phyloP scores from a whole-genome alignment of 1,140 invertebrate genomes.

The Andrena cerasifolii region DNA sequence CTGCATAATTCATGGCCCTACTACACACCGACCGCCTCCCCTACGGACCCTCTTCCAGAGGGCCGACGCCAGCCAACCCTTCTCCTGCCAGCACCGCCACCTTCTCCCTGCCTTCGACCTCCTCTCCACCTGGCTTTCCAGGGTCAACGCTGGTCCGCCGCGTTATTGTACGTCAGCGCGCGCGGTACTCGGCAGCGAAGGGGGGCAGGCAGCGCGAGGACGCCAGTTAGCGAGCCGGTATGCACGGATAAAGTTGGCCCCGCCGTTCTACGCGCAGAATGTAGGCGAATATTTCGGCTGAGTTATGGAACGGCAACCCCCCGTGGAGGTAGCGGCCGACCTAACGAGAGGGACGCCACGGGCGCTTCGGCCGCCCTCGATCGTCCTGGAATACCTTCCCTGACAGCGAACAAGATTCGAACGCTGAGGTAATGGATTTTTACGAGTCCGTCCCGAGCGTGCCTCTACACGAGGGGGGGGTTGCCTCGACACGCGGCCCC shows the following conservation, averaged over 20 bases:
- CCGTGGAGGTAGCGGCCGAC: constrained; percentile 46
- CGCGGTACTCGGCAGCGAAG: constrained; percentile 12
- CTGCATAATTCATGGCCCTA: constrained; percentile 80
- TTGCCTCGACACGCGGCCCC: constrained; percentile 8
- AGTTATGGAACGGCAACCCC: constrained; percentile 70
- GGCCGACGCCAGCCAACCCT: constrained; percentile 48
- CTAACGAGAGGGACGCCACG: constrained; percentile 60
- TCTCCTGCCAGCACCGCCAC: constrained; percentile 18
- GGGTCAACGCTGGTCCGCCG: constrained; percentile 61
- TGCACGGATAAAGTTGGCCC: constrained; percentile 67
- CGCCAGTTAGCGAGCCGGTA: neutral
- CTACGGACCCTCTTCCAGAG: constrained; percentile 50
- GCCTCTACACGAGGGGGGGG: neutral
- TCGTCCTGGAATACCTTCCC: constrained; percentile 44
- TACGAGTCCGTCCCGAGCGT: constrained; percentile 46
- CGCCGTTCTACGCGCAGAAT: constrained; percentile 65
- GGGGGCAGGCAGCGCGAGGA: too few relatives aligned
- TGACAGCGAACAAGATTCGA: constrained; percentile 63
- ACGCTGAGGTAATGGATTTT: constrained; percentile 60
- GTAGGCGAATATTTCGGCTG: constrained; percentile 79
- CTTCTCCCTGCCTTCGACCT: constrained; percentile 45
- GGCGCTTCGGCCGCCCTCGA: constrained; percentile 59
- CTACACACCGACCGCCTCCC: constrained; percentile 72
- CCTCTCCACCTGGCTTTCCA: constrained; percentile 56
- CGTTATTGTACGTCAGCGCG: constrained; percentile 68